phyloP scores from a whole-genome alignment of 2,888 invertebrate genomes.

The Ferdinandea cuprea region DNA sequence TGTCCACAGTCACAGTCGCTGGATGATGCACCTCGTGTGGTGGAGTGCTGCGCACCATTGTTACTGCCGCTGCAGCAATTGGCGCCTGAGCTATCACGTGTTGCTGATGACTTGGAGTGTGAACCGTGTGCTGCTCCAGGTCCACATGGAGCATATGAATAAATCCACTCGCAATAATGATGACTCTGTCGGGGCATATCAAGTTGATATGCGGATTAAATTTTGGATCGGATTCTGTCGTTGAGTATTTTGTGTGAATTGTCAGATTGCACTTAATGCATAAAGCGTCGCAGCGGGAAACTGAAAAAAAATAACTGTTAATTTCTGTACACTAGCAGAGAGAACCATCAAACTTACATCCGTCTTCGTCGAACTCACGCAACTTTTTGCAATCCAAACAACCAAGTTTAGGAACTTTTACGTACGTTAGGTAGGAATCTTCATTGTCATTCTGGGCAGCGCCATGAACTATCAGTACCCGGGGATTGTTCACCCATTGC shows the following conservation, averaged over 20 bases:
- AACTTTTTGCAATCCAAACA: constrained; percentile 86
- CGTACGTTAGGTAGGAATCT: constrained; percentile 83
- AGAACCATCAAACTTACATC: constrained; percentile 77
- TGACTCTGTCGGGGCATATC: constrained; percentile 89
- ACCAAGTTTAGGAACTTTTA: constrained; percentile 86
- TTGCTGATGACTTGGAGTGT: constrained; percentile 55
- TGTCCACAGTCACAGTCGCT: constrained; percentile 30
- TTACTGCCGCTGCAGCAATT: constrained; percentile 66
- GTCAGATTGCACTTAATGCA: constrained; percentile 96
- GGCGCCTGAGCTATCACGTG: constrained; percentile 56
- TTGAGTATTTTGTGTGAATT: constrained; percentile 95
- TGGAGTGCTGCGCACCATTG: constrained; percentile 77
- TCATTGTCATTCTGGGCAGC: constrained; percentile 82
- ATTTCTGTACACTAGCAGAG: constrained; percentile 77
- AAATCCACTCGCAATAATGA: constrained; percentile 93
- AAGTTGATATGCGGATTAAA: constrained; percentile 89
- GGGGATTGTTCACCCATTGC: constrained; percentile 86
- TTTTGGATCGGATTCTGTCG: constrained; percentile 92
- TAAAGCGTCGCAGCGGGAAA: constrained; percentile 86
- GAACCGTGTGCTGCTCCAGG: constrained; percentile 82
- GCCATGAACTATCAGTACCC: constrained; percentile 86
- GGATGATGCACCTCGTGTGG: constrained; percentile 55
- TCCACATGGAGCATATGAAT: constrained; percentile 90
- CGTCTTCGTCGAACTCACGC: constrained; percentile 83
- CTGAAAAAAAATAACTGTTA: constrained; percentile 77